Percentiles rank a stretch among this genome's conserved stretches.
phyloP scores from a whole-genome alignment of 2,113 vertebrate species.

The Gobius niger region DNA sequence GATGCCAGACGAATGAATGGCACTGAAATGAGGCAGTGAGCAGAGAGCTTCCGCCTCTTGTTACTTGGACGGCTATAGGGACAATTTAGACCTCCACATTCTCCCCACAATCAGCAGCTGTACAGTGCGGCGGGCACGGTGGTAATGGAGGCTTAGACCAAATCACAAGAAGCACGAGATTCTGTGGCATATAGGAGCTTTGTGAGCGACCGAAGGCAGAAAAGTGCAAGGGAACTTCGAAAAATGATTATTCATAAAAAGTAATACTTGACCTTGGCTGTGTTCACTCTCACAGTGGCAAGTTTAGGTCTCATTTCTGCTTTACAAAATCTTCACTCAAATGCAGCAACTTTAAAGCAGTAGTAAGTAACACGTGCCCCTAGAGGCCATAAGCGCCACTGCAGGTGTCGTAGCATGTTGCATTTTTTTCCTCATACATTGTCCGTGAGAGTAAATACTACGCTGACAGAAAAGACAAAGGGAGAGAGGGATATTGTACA shows the following conservation, averaged over 20 bases:
- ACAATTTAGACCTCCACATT: conserved; percentile 44
- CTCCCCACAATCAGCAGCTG: conserved; percentile 20
- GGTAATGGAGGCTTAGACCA: conserved; percentile 16
- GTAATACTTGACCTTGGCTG: neutral
- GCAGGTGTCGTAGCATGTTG: too few relatives aligned
- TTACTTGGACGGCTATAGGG: conserved; percentile 34
- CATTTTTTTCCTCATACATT: too few relatives aligned
- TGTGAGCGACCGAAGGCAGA: neutral
- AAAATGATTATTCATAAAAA: neutral
- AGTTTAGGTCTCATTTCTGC: neutral
- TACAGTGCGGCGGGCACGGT: conserved; percentile 33
- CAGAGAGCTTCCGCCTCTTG: conserved; percentile 31
- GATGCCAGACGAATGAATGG: conserved; percentile 35
- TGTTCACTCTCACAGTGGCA: neutral
- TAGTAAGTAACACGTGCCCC: too few relatives aligned
- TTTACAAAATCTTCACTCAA: neutral
- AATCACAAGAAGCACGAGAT: neutral
- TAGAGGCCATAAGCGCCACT: too few relatives aligned
- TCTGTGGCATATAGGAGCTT: neutral
- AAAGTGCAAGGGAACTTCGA: neutral
- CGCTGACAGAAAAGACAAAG: too few relatives aligned
- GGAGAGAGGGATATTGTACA: too few relatives aligned
- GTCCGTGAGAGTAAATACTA: too few relatives aligned
- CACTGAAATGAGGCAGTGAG: conserved; percentile 34
- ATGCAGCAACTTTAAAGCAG: neutral